Conservation (phyloP, 2,888 invertebrate genomes). For the Bedellia somnulentella region DNA sequence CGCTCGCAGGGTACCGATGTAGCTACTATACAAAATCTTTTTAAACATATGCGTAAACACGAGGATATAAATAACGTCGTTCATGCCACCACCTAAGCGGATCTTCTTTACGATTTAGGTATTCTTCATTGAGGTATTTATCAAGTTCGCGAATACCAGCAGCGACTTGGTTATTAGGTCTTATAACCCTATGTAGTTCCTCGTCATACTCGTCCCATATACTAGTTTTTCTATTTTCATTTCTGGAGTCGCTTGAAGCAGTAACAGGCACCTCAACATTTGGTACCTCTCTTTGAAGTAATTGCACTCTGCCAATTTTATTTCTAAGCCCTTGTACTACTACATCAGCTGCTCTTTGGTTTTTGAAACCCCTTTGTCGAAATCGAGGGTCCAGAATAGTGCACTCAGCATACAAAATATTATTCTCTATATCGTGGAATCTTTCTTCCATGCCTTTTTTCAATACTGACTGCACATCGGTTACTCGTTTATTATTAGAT, state of each 20-base stretch:
- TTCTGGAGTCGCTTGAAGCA: too few relatives aligned
- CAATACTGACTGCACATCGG: conserved; percentile 2
- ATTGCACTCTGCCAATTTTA: too few relatives aligned
- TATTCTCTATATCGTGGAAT: too few relatives aligned
- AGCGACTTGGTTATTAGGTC: conserved; percentile 8
- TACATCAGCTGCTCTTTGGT: too few relatives aligned
- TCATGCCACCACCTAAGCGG: conserved; percentile 11
- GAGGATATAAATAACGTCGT: conserved; percentile 7
- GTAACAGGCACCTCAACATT: too few relatives aligned
- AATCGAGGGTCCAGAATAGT: too few relatives aligned
- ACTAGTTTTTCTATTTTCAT: too few relatives aligned
- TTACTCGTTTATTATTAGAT: background rate
- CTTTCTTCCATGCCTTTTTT: too few relatives aligned
- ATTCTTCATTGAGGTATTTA: conserved; percentile 13
- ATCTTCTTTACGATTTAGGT: conserved; percentile 10
- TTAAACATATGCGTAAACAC: conserved; percentile 5
- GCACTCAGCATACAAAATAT: too few relatives aligned
- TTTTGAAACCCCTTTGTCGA: too few relatives aligned
- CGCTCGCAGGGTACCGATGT: background rate
- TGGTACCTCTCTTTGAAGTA: too few relatives aligned
- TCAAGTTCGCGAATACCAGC: conserved; percentile 12
- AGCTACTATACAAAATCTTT: conserved; percentile 6
- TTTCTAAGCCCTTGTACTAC: too few relatives aligned
- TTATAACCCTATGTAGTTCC: conserved; percentile 5
- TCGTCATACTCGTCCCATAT: conserved; percentile 11